Conservation (phyloP, 2,888 invertebrate species). For the Noctuana brunneofusca region DNA sequence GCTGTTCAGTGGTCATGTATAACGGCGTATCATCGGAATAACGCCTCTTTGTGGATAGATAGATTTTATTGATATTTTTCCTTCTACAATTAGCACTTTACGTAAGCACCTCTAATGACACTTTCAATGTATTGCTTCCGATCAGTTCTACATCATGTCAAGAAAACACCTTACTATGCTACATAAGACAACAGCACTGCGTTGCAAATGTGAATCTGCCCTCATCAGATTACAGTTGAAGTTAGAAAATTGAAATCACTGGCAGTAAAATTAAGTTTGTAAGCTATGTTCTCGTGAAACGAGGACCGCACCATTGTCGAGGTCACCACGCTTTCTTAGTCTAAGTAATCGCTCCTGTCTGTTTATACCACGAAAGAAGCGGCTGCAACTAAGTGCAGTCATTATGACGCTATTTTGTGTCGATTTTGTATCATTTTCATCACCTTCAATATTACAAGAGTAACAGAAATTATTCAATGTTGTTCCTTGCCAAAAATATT, state of each 20-base stretch:
- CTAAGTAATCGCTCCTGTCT: constrained; percentile 47
- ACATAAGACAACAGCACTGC: background rate
- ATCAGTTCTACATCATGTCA: background rate
- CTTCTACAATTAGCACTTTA: too few relatives aligned
- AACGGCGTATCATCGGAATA: too few relatives aligned
- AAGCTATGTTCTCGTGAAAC: constrained; percentile 30
- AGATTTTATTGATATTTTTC: too few relatives aligned
- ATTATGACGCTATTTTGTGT: constrained; percentile 44
- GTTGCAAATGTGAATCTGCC: background rate
- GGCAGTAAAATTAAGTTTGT: constrained; percentile 32
- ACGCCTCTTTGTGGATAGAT: too few relatives aligned
- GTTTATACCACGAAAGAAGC: constrained; percentile 41
- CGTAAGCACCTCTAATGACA: too few relatives aligned
- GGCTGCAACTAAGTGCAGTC: constrained; percentile 46
- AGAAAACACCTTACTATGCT: constrained; percentile 2
- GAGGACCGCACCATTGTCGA: constrained; percentile 38
- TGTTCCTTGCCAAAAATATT: background rate
- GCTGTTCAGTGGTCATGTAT: too few relatives aligned
- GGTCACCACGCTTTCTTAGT: constrained; percentile 64
- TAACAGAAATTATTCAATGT: constrained; percentile 1
- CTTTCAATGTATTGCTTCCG: background rate
- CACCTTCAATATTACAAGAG: constrained; percentile 4
- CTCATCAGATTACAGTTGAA: background rate
- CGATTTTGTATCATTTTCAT: constrained; percentile 39
- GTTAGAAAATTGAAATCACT: constrained; percentile 24